Base-by-base conservation (phyloP, 2,888 invertebrate species). In the Nymphalis c-album region DNA sequence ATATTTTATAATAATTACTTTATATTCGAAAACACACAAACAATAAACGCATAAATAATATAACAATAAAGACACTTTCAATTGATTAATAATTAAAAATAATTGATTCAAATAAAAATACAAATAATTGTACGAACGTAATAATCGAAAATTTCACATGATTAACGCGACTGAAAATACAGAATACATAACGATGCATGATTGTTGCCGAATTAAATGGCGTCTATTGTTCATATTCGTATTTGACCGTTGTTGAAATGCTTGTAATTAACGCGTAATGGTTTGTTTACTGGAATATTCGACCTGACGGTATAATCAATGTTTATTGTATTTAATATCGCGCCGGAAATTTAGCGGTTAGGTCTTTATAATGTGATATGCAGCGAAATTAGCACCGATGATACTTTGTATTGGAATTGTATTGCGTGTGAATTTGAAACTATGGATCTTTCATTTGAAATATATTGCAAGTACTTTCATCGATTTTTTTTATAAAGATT, bases 201-300 rank as follows among this genome's bases (percentile, higher is more conserved):
- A 55, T 55, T 55, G 55, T 55, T 55, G 55, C 31, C 2, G 20
- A 55, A 55, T 55, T 40, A 59, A 59, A 64, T 59, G 59, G 18
- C 59, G 22, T 45, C n/a, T 31, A 59, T 64, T 45, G 64, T 64
- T 64, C 51, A 51, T 59, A 31, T 6, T 31, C 26, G 26, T 31
- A 51, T 59, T 59, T 26, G 59, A 59, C 50, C 50, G 59, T 45
- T 50, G 26, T 48, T 22, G 47, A 59, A 64, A 18, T 31, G 64
- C 51, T 46, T 46, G 59, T 60, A 60, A 60, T 64, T 64, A 64
- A 57, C 57, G 57, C 6, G 1, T 31, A 57, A 40, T 57, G 40
- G 35, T 57, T 55, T 55, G 40, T 57, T 57, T 57, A 57, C 40
- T 7, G n/a, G 57, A 57, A 35, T 57, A 40, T 35, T 57, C 16